Conservation (phyloP, 2,888 invertebrate genomes). For the Dryobotodes eremita region DNA sequence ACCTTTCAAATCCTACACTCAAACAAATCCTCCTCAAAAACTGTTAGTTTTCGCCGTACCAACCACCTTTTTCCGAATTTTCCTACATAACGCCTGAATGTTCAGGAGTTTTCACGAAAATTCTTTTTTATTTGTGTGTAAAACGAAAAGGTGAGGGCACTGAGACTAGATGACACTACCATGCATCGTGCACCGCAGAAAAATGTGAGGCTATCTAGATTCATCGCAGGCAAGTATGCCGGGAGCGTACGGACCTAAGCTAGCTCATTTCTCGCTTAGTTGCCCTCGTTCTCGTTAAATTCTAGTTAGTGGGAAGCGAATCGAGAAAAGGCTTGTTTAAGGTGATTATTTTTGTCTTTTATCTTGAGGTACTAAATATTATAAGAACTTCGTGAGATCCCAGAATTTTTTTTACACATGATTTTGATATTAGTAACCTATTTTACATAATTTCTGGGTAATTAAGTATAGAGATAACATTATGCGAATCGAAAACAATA, state of each 20-base stretch:
- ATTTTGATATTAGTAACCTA: neutral
- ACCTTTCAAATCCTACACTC: slow-evolving; percentile 25
- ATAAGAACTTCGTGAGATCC: neutral
- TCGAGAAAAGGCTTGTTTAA: neutral
- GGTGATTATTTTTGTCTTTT: slow-evolving; percentile 1
- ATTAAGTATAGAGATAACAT: too few relatives aligned
- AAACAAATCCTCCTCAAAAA: slow-evolving; percentile 10
- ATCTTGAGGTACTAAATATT: neutral
- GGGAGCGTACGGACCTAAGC: slow-evolving; percentile 62
- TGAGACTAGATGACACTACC: slow-evolving; percentile 29
- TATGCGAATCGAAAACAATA: too few relatives aligned
- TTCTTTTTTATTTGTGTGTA: slow-evolving; percentile 13
- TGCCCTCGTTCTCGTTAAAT: slow-evolving; percentile 34
- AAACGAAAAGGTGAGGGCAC: slow-evolving; percentile 20
- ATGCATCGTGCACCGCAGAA: slow-evolving; percentile 63
- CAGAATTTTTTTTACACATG: neutral
- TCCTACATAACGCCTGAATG: slow-evolving; percentile 1
- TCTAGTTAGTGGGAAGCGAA: slow-evolving; percentile 15
- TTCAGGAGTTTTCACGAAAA: slow-evolving; percentile 32
- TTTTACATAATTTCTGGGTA: too few relatives aligned
- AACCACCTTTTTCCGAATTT: slow-evolving; percentile 22
- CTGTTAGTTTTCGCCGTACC: neutral
- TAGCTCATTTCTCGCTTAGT: slow-evolving; percentile 71
- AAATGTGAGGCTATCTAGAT: slow-evolving; percentile 70
- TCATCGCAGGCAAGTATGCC: slow-evolving; percentile 58